Percentiles rank a stretch among this genome's conserved stretches.
These are phyloP conservation scores for Clangula hyemalis DNA, from an alignment of 2,797 vertebrate genomes.

Conservation along the genomic window DNA sequence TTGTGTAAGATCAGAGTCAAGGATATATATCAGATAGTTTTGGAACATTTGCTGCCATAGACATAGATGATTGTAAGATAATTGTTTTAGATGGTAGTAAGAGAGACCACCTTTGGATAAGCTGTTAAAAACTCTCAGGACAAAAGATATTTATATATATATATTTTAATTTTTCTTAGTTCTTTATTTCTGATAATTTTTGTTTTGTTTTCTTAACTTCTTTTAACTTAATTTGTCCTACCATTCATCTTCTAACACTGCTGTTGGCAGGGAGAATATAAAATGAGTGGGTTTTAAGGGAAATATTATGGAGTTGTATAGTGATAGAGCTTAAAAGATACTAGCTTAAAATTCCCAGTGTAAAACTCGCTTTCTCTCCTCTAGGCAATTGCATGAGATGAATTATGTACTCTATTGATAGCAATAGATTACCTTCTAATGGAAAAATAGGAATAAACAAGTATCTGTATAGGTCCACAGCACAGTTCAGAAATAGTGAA, in stretches of 20 bases:
- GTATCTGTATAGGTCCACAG: neutral
- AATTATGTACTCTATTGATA: conserved; percentile 20
- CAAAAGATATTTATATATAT: neutral
- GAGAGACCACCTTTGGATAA: neutral
- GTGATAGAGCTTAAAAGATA: neutral
- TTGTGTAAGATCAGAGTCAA: neutral
- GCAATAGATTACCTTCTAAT: conserved; percentile 28
- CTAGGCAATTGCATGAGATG: neutral
- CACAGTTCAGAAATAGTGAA: conserved; percentile 34
- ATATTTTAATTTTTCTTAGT: neutral
- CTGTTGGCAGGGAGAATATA: neutral
- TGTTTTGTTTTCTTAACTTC: neutral
- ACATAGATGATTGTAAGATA: neutral
- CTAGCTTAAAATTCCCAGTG: conserved; percentile 25
- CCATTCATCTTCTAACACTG: conserved; percentile 13
- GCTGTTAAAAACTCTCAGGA: neutral
- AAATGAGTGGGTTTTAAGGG: conserved; percentile 17
- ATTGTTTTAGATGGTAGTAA: neutral
- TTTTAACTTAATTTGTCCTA: conserved; percentile 39
- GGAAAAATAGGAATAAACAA: conserved; percentile 12
- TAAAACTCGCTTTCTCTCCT: conserved; percentile 24
- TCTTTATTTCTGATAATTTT: neutral
- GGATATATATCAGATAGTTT: neutral
- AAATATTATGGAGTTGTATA: neutral
- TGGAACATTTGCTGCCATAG: neutral